Evolutionary conservation across 2,113 vertebrate species (phyloP), one percentile per base, ranked within the genome.

Genomic region (Tamias sibiricus): DNA sequence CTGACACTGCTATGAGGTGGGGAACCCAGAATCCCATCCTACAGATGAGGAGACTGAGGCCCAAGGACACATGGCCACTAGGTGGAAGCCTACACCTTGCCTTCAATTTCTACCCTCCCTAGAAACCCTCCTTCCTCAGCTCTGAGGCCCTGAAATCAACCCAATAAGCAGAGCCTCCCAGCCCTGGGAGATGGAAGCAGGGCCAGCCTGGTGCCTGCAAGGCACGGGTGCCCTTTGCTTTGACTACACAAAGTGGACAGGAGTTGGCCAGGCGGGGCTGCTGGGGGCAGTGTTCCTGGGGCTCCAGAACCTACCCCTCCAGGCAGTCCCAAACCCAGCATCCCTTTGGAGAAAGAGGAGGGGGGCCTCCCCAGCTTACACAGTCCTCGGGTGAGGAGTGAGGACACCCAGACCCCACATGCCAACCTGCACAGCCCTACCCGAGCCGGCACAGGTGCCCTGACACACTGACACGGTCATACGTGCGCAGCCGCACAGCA

Each of bases 401-500:
- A 47, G 40, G 79, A n/a, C 22, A 11, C 76, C 35, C 44, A 44
- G 87, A 85, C 37, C 26, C 47, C 79, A 77, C 7, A 30, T 75
- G 96, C 75, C 19, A 37, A 84, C 86, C 87, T 59, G 89, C 57
- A 85, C 86, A 87, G 69, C 79, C 90, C 42, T 20, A 42, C 35
- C 80, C 2, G 1, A 13, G 14, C 40, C 76, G 2, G 2, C 87
- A 88, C 97, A 96, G 96, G 97, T 97, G 96, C 97, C 96, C 91
- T 83, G 95, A 93, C 95, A 96, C 95, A 95, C 90, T 95, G 94
- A 96, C 95, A 95, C 40, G 68, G 80, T 72, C 94, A 77, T 71
- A 87, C 11, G 69, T 90, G 95, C 91, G 88, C 97, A 96, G 91
- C 79, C 84, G 91, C 96, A 97, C 94, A 96, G n/a, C 59, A 19